phyloP scores from a whole-genome alignment of 2,888 invertebrate genomes.

The Automeris io region DNA sequence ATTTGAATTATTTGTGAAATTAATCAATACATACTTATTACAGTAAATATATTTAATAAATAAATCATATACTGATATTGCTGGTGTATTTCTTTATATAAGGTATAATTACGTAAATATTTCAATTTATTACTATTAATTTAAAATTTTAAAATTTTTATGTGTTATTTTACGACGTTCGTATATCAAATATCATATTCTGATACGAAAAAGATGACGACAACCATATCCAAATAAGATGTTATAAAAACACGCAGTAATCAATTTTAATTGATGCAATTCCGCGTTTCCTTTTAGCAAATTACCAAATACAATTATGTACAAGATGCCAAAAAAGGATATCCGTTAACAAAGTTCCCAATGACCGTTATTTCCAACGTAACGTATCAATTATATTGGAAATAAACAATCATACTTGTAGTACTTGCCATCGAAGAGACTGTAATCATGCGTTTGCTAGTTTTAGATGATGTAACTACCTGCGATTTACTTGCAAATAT shows the following conservation, averaged over 20 bases:
- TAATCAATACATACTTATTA: no score
- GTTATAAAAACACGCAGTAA: constrained; percentile 6
- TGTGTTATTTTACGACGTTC: no score
- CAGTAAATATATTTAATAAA: no score
- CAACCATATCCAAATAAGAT: constrained; percentile 2
- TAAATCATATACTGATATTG: no score
- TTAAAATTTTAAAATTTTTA: no score
- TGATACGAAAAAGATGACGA: constrained; percentile 3
- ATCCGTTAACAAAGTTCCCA: constrained; percentile 7
- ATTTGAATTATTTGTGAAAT: no score
- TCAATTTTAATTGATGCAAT: constrained; percentile 11
- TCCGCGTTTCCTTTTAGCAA: constrained; percentile 9
- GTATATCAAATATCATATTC: background rate
- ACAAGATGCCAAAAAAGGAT: constrained; percentile 8
- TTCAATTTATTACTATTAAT: no score
- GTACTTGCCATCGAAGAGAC: background rate
- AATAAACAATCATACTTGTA: constrained; percentile 3
- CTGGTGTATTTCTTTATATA: no score
- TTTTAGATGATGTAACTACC: constrained; percentile 1
- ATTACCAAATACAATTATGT: constrained; percentile 7
- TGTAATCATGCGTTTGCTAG: constrained; percentile 2
- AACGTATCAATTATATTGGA: constrained; percentile 1
- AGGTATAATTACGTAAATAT: no score
- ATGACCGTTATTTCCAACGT: constrained; percentile 6
- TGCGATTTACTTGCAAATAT: constrained; percentile 1